These are phyloP conservation scores for Oryzias curvinotus DNA, from an alignment of 2,113 vertebrate genomes.

Conservation along the genomic window DNA sequence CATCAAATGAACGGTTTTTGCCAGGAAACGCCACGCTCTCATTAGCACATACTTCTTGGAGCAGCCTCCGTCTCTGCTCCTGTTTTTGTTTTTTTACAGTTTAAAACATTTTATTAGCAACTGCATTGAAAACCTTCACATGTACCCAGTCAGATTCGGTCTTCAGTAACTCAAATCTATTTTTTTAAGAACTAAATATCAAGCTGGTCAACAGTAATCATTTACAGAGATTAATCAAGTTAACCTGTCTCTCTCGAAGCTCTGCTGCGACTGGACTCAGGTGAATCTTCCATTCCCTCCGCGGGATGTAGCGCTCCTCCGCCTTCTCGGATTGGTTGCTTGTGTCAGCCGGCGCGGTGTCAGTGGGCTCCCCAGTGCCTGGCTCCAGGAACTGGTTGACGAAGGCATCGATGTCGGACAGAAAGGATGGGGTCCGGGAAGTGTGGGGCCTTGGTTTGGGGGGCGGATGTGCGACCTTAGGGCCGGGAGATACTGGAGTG, in stretches of 20 bases:
- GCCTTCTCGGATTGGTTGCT: conserved; percentile 75
- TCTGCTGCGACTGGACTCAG: conserved; percentile 78
- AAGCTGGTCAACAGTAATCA: too few relatives aligned
- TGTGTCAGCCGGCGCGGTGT: conserved; percentile 54
- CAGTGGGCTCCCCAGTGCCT: conserved; percentile 79
- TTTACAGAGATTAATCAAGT: background rate
- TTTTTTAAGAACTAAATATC: background rate
- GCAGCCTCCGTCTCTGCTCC: conserved; percentile 76
- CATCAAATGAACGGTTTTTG: conserved; percentile 92
- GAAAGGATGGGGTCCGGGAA: conserved; percentile 59
- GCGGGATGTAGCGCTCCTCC: conserved; percentile 85
- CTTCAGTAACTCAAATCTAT: too few relatives aligned
- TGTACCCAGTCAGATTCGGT: too few relatives aligned
- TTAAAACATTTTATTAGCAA: background rate
- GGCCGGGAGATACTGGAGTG: conserved; percentile 81
- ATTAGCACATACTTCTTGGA: conserved; percentile 83
- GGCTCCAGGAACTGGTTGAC: conserved; percentile 83
- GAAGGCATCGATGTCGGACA: conserved; percentile 85
- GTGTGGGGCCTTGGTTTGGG: conserved; percentile 61
- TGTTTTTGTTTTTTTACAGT: conserved; percentile 55
- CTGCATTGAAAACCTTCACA: too few relatives aligned
- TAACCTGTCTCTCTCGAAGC: conserved; percentile 73
- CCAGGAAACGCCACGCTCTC: conserved; percentile 87
- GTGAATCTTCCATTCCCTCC: conserved; percentile 88
- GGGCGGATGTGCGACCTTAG: conserved; percentile 69